These are phyloP conservation scores for Leucoraja ocellata DNA, from an alignment of 2,797 vertebrate species.

Conservation along the genomic window DNA sequence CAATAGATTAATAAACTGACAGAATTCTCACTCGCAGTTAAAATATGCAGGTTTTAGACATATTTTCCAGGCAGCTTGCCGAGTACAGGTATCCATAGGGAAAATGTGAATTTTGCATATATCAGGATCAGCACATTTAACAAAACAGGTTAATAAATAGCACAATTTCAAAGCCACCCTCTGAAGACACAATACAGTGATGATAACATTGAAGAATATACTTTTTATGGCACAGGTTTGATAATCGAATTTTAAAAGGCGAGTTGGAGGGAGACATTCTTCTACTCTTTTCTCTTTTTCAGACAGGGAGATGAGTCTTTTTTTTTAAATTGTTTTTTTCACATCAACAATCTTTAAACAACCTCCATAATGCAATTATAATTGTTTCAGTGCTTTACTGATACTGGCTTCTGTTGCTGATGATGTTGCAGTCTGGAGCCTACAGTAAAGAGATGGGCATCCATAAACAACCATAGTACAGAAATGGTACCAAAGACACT, in stretches of 20 bases:
- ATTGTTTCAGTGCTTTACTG: conserved; percentile 71
- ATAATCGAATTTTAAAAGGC: conserved; percentile 30
- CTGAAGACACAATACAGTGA: conserved; percentile 43
- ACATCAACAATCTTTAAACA: conserved; percentile 27
- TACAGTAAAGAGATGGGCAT: conserved; percentile 46
- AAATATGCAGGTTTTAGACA: conserved; percentile 59
- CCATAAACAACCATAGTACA: neutral
- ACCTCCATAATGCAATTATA: conserved; percentile 42
- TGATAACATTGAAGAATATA: conserved; percentile 47
- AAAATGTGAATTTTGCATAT: conserved; percentile 46
- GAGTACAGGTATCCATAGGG: conserved; percentile 53
- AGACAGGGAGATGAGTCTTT: neutral
- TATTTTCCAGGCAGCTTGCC: conserved; percentile 56
- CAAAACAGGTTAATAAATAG: conserved; percentile 70
- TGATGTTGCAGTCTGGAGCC: conserved; percentile 75
- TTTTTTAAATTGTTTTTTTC: neutral
- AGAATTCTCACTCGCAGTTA: conserved; percentile 56
- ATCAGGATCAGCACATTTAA: conserved; percentile 40
- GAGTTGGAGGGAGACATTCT: conserved; percentile 7
- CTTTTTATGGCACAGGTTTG: conserved; percentile 46
- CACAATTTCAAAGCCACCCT: conserved; percentile 52
- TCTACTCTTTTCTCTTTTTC: neutral
- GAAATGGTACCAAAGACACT: neutral
- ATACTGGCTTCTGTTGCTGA: conserved; percentile 68
- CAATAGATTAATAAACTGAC: conserved; percentile 58